Conservation (phyloP, 2,113 vertebrate species). For the Azemiops feae region DNA sequence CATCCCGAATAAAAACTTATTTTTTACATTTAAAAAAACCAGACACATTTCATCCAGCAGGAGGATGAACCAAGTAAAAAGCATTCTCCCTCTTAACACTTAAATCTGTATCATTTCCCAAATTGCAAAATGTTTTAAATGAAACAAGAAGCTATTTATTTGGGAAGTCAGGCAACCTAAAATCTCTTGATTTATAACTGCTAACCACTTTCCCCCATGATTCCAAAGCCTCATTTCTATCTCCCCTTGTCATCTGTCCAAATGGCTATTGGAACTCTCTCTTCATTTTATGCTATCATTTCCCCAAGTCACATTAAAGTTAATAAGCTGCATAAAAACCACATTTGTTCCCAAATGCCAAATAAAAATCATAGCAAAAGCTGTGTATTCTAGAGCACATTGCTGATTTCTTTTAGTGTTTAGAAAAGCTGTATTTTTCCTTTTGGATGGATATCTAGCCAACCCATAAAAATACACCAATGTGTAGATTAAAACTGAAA, state of each 20-base stretch:
- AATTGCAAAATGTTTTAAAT: background rate
- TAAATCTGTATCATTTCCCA: background rate
- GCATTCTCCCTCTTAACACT: background rate
- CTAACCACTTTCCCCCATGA: too few relatives aligned
- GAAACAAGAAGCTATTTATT: background rate
- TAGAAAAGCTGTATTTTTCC: background rate
- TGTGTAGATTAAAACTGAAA: conserved; percentile 14
- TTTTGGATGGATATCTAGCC: background rate
- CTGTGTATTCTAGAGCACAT: background rate
- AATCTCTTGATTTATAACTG: background rate
- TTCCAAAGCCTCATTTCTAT: background rate
- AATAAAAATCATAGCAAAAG: background rate
- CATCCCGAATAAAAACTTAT: background rate
- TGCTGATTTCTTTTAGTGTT: background rate
- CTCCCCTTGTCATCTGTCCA: background rate
- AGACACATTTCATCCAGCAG: background rate
- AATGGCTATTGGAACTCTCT: background rate
- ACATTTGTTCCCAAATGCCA: background rate
- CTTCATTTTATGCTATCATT: background rate
- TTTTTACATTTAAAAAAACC: background rate
- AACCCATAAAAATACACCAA: background rate
- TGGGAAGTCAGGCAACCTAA: background rate
- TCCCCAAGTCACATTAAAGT: background rate
- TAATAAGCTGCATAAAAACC: background rate
- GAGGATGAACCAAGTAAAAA: background rate